A percentile compares a stretch with the other conserved stretches of the same genome.
Evolutionary conservation across 2,797 vertebrate species (phyloP).

Genomic region (Psittacula echo): DNA sequence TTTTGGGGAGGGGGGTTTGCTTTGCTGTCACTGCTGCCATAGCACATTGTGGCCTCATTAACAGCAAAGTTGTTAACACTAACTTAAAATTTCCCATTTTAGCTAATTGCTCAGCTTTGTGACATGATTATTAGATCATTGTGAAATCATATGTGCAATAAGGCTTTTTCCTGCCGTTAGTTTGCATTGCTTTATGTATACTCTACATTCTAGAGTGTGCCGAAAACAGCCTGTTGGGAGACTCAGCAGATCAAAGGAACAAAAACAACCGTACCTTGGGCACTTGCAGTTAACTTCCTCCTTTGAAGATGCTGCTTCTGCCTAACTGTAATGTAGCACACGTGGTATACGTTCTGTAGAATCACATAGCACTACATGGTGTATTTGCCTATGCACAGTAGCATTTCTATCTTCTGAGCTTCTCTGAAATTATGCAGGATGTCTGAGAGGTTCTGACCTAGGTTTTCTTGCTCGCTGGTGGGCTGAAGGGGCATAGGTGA

Average conservation of each 20-base stretch:
- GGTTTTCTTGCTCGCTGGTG: neutral
- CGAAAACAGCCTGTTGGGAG: neutral
- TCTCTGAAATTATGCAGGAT: neutral
- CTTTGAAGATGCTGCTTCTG: neutral
- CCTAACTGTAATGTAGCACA: neutral
- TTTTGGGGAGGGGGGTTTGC: neutral
- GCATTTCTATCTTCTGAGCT: neutral
- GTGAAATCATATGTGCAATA: neutral
- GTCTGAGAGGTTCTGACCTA: neutral
- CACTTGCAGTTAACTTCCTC: neutral
- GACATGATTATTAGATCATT: neutral
- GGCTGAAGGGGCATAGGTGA: neutral
- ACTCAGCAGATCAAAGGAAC: neutral
- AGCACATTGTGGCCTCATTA: neutral
- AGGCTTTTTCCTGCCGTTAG: neutral
- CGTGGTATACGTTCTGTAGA: neutral
- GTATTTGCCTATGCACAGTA: neutral
- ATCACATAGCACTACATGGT: too few species aligned
- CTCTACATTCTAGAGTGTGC: neutral
- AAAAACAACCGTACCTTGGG: neutral
- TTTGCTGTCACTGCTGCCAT: neutral
- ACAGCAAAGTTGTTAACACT: neutral
- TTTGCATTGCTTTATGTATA: neutral
- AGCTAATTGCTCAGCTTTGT: neutral
- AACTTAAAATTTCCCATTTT: neutral